Conservation (phyloP, 2,797 vertebrate species). For the Xiphophorus birchmanni region DNA sequence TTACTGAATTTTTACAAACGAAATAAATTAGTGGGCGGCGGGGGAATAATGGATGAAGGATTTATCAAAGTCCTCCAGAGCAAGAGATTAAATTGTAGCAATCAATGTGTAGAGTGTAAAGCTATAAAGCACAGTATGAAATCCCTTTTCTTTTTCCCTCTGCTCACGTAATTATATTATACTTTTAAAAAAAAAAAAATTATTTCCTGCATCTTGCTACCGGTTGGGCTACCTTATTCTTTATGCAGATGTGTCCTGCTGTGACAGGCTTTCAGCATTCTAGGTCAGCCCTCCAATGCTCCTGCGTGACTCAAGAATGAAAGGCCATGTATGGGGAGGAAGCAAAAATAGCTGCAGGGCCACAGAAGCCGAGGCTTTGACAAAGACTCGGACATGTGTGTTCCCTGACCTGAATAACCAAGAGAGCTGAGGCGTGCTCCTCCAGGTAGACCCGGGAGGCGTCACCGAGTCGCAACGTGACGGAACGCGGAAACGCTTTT, state of each 20-base stretch:
- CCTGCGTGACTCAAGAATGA: slow-evolving; percentile 72
- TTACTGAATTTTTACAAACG: not conserved
- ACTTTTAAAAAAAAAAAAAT: not conserved
- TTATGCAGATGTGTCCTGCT: slow-evolving; percentile 54
- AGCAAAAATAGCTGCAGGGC: slow-evolving; percentile 75
- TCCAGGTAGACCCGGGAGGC: slow-evolving; percentile 37
- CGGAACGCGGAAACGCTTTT: not conserved
- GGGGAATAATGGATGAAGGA: not conserved
- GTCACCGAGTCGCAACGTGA: slow-evolving; percentile 12
- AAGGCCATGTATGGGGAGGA: slow-evolving; percentile 70
- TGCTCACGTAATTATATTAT: not conserved
- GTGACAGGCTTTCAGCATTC: slow-evolving; percentile 69
- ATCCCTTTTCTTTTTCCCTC: slow-evolving; percentile 22
- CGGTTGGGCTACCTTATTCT: slow-evolving; percentile 49
- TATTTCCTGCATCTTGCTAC: slow-evolving; percentile 10
- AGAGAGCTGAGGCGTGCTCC: slow-evolving; percentile 40
- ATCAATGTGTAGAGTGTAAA: slow-evolving; percentile 23
- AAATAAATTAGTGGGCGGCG: not conserved
- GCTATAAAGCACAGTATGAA: slow-evolving; percentile 4
- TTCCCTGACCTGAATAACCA: slow-evolving; percentile 72
- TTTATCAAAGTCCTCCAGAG: slow-evolving; percentile 20
- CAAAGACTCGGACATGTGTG: slow-evolving; percentile 70
- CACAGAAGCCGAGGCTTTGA: slow-evolving; percentile 72
- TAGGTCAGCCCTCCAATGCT: slow-evolving; percentile 70
- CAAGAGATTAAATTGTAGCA: slow-evolving; percentile 15